These are phyloP conservation scores for Botia almorhae DNA, from an alignment of 2,797 vertebrate genomes.

Conservation along the genomic window DNA sequence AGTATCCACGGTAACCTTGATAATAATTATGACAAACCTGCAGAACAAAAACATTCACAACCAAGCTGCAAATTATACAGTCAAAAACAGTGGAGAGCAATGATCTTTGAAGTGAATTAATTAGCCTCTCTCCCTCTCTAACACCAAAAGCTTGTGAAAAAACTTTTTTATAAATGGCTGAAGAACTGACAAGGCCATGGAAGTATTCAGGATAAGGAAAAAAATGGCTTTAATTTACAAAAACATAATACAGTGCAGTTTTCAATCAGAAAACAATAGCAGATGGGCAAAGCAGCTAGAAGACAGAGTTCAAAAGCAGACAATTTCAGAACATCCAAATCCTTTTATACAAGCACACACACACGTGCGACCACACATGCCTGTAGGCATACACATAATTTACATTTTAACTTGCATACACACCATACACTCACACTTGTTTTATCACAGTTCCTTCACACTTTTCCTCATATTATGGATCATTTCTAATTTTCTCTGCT, in stretches of 20 bases:
- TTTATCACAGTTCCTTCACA: conserved; percentile 4
- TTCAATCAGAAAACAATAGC: conserved; percentile 41
- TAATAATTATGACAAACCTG: conserved; percentile 44
- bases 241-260: conserved; percentile 15
- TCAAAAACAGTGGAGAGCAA: conserved; percentile 30
- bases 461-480: background rate
- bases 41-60: conserved; percentile 38
- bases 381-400: background rate
- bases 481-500: conserved; percentile 2
- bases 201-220: conserved; percentile 11
- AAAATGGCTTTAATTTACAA: conserved; percentile 30
- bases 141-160: conserved; percentile 19
- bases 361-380: background rate
- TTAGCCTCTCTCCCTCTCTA: conserved; percentile 32
- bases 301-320: conserved; percentile 12
- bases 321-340: background rate
- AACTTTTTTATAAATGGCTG: background rate
- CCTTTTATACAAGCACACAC: conserved; percentile 6
- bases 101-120: conserved; percentile 38
- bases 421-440: background rate
- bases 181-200: conserved; percentile 36
- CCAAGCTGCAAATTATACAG: conserved; percentile 37
- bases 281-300: conserved; percentile 31
- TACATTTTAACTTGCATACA: background rate
- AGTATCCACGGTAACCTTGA: conserved; percentile 38